A percentile compares a stretch with the other conserved stretches of the same genome.
phyloP scores from a whole-genome alignment of 2,888 invertebrate species.

The Limnephilus lunatus region DNA sequence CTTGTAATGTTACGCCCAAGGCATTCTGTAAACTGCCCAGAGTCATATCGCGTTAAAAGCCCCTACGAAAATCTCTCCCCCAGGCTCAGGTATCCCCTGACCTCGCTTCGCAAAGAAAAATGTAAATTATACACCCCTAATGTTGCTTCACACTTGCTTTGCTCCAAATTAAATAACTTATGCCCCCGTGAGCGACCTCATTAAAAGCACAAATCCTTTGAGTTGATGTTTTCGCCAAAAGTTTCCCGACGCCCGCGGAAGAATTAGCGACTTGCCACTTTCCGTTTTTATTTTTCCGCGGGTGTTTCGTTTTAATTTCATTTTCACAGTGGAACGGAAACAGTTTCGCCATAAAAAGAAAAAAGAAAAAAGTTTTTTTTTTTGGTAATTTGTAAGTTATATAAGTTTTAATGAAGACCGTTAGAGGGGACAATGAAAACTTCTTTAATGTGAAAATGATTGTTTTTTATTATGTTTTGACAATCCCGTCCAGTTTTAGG shows the following conservation, averaged over 20 bases:
- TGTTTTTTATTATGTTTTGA: neutral
- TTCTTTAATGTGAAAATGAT: constrained; percentile 20
- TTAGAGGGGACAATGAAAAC: neutral
- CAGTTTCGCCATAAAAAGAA: constrained; percentile 6
- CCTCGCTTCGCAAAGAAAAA: constrained; percentile 25
- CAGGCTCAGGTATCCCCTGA: constrained; percentile 26
- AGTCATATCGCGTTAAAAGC: neutral
- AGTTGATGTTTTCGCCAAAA: constrained; percentile 39
- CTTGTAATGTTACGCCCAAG: neutral
- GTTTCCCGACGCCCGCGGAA: constrained; percentile 31
- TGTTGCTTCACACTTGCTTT: constrained; percentile 64
- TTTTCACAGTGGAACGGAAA: constrained; percentile 39
- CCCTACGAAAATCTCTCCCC: neutral
- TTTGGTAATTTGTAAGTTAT: neutral
- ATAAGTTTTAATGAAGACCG: constrained; percentile 22
- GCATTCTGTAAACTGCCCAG: neutral
- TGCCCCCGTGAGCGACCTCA: constrained; percentile 61
- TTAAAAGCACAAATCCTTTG: constrained; percentile 63
- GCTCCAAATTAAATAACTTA: constrained; percentile 63
- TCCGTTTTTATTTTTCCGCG: constrained; percentile 43
- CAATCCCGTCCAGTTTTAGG: neutral
- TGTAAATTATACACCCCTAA: constrained; percentile 54
- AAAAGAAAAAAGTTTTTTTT: constrained; percentile 26
- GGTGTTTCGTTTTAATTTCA: constrained; percentile 41
- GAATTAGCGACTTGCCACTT: constrained; percentile 53